Conservation (phyloP, 2,113 vertebrate genomes). For the Harpagus bidentatus region DNA sequence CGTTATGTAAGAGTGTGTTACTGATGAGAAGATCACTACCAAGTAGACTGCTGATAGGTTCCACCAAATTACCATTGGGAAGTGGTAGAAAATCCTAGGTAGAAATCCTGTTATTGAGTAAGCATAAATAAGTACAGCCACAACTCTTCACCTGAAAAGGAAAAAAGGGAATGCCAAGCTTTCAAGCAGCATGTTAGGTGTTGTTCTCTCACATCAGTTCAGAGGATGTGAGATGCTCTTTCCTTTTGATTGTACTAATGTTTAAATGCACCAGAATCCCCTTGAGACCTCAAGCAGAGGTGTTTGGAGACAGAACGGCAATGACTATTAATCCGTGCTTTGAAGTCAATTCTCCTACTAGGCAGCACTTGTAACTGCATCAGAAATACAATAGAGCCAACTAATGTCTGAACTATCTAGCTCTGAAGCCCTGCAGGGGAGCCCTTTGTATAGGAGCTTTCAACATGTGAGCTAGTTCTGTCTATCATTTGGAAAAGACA, state of each 20-base stretch:
- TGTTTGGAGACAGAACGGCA: constrained; percentile 9
- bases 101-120: not conserved
- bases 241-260: not conserved
- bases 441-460: constrained; percentile 17
- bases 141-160: not conserved
- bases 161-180: not conserved
- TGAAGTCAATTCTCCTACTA: constrained; percentile 41
- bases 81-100: not conserved
- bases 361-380: constrained; percentile 27
- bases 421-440: constrained; percentile 6
- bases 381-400: constrained; percentile 28
- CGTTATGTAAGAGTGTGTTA: not conserved
- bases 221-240: not conserved
- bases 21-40: not conserved
- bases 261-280: not conserved
- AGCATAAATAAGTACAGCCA: not conserved
- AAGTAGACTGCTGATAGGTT: not conserved
- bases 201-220: not conserved
- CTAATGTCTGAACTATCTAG: not conserved
- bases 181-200: not conserved
- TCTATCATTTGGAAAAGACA: constrained; percentile 24
- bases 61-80: not conserved
- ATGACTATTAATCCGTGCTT: constrained; percentile 22
- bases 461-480: constrained; percentile 16
- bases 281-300: constrained; percentile 1